Percentiles rank a stretch among this genome's conserved stretches.
Conservation (phyloP, 1,140 invertebrate genomes). For the Centruroides sculpturatus region DNA sequence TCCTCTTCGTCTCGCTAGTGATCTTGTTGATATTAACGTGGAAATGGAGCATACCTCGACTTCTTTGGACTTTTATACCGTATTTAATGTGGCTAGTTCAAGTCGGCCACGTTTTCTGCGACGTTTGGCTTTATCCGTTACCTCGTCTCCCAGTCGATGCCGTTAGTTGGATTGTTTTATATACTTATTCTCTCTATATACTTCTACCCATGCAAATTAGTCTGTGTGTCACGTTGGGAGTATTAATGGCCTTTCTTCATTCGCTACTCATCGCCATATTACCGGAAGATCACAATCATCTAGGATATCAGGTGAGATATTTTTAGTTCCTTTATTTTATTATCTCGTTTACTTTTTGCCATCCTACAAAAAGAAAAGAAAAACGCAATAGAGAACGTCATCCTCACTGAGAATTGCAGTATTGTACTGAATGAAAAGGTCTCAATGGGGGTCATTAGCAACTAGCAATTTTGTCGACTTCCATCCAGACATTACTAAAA, state of each 20-base stretch:
- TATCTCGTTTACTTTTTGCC: background rate
- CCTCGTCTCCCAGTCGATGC: conserved; percentile 33
- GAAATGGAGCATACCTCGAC: background rate
- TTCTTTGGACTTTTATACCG: conserved; percentile 14
- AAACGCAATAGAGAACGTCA: background rate
- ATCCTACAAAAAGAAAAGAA: background rate
- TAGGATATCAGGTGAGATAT: conserved; percentile 7
- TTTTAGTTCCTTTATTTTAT: background rate
- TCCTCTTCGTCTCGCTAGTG: background rate
- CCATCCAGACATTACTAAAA: no score
- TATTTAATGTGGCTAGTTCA: conserved; percentile 17
- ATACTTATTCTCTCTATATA: conserved; percentile 71
- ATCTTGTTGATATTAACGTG: conserved; percentile 1
- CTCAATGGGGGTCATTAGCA: no score
- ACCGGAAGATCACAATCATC: conserved; percentile 6
- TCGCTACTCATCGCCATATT: conserved; percentile 39
- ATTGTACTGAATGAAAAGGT: background rate
- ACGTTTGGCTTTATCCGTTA: conserved; percentile 17
- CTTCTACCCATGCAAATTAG: conserved; percentile 55
- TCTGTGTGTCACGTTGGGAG: conserved; percentile 41
- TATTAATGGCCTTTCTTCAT: conserved; percentile 30
- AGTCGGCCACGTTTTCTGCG: conserved; percentile 19
- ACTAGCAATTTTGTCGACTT: no score
- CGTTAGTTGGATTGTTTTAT: conserved; percentile 61
- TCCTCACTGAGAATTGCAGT: background rate